phyloP scores from a whole-genome alignment of 2,888 invertebrate genomes.

The Celastrina argiolus region DNA sequence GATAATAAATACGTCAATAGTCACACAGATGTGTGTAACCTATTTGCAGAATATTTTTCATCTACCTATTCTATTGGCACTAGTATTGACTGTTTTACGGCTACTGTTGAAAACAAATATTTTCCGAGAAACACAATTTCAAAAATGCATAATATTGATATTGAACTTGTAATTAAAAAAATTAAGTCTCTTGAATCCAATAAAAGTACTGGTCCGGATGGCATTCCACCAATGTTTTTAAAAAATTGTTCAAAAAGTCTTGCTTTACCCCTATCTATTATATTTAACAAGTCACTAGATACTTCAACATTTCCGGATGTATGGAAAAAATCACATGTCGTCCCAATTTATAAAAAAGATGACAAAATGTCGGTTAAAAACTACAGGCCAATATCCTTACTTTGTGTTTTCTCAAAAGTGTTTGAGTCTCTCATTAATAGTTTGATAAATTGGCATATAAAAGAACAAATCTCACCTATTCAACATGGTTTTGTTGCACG shows the following conservation, averaged over 20 bases:
- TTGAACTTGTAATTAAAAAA: not conserved
- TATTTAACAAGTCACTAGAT: constrained; percentile 1
- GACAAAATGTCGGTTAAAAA: not conserved
- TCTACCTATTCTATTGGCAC: not conserved
- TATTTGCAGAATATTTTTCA: not conserved
- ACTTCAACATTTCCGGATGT: not conserved
- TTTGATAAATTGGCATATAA: constrained; percentile 17
- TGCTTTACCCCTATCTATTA: not conserved
- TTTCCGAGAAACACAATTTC: not conserved
- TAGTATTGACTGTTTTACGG: not conserved
- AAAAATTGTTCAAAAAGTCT: not conserved
- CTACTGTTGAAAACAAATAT: not conserved
- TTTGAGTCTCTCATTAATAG: constrained; percentile 21
- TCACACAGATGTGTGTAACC: not conserved
- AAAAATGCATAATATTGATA: not conserved
- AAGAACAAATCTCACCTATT: not conserved
- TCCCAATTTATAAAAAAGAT: constrained; percentile 9
- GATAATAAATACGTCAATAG: not conserved
- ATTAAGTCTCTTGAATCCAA: not conserved
- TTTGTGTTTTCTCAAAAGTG: constrained; percentile 3
- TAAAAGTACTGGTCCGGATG: constrained; percentile 11
- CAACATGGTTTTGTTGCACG: constrained; percentile 19
- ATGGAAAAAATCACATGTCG: constrained; percentile 12
- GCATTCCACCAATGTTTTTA: not conserved
- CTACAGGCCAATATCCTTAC: constrained; percentile 18